Percentiles rank a stretch among this genome's conserved stretches.
Conservation (phyloP, 1,140 invertebrate species). For the Drosophila simulans region DNA sequence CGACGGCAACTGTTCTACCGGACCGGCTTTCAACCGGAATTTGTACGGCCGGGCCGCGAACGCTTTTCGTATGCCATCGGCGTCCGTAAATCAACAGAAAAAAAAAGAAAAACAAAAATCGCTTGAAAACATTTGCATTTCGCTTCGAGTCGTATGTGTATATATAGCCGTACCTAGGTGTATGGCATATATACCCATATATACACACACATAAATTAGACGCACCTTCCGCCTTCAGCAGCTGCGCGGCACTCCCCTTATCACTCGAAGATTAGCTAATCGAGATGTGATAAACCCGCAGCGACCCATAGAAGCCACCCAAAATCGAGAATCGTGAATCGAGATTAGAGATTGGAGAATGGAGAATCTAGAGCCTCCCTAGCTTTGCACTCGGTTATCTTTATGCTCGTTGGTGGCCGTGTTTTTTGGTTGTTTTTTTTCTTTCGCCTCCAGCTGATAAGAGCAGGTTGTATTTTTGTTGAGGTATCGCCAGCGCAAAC, state of each 20-base stretch:
- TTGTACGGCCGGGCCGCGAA: slow-evolving; percentile 22
- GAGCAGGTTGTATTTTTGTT: slow-evolving; percentile 9
- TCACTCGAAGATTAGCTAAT: slow-evolving; percentile 36
- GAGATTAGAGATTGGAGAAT: slow-evolving; percentile 1
- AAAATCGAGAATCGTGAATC: background rate
- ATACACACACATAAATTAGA: slow-evolving; percentile 47
- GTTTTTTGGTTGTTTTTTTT: background rate
- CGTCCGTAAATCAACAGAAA: slow-evolving; percentile 27
- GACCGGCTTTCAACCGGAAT: slow-evolving; percentile 28
- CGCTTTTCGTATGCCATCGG: slow-evolving; percentile 40
- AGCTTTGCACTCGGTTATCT: slow-evolving; percentile 30
- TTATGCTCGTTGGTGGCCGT: slow-evolving; percentile 22
- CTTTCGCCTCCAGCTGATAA: slow-evolving; percentile 16
- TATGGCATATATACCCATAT: background rate
- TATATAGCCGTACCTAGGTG: background rate
- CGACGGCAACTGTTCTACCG: slow-evolving; percentile 26
- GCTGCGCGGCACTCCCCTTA: slow-evolving; percentile 38
- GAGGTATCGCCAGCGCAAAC: slow-evolving; percentile 2
- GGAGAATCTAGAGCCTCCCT: slow-evolving; percentile 4
- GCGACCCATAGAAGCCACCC: slow-evolving; percentile 13
- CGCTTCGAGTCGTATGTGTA: background rate
- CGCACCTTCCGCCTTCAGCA: slow-evolving; percentile 40
- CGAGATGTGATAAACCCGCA: slow-evolving; percentile 28
- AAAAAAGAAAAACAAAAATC: slow-evolving; percentile 1
- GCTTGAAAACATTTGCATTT: slow-evolving; percentile 38